Percentiles rank a stretch among this genome's conserved stretches.
Conservation (phyloP, 53 echinoderm and acorn worm species). For the Hippasteria phrygiana region DNA sequence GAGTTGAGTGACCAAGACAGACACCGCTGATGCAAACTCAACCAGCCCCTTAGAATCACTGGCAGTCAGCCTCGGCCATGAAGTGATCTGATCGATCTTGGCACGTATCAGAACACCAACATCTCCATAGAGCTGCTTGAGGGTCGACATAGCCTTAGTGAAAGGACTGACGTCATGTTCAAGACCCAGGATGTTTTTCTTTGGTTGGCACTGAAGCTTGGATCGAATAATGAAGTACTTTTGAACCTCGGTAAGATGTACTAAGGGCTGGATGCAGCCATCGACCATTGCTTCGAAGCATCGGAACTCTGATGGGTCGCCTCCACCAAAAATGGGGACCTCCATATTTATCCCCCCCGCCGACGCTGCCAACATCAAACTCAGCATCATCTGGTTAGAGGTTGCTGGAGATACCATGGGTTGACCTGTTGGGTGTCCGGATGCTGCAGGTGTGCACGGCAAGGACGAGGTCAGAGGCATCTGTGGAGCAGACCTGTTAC, state of each 20-base stretch:
- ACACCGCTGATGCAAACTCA: conserved; percentile 12
- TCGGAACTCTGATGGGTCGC: conserved; percentile 29
- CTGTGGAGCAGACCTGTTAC: too few species aligned
- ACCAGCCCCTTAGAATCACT: conserved; percentile 19
- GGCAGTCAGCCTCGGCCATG: background rate
- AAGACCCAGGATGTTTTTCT: background rate
- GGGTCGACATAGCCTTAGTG: conserved; percentile 2
- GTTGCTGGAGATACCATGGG: too few species aligned
- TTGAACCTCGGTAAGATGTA: conserved; percentile 23
- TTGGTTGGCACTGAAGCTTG: background rate
- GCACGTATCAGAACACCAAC: background rate
- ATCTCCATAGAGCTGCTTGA: conserved; percentile 5
- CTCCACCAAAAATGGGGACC: conserved; percentile 8
- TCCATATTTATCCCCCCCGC: conserved; percentile 1
- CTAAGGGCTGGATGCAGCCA: conserved; percentile 13
- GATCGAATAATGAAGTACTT: conserved; percentile 13
- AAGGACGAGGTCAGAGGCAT: too few species aligned
- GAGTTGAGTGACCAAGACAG: background rate
- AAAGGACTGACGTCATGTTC: background rate
- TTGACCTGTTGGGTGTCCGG: too few species aligned
- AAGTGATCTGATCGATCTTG: background rate
- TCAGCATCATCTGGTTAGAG: conserved; percentile 47
- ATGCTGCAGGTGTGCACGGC: background rate
- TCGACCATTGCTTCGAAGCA: conserved; percentile 39
- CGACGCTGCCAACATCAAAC: conserved; percentile 26